Evolutionary conservation across 2,888 invertebrate species (phyloP), one percentile per base, ranked within the genome.

Genomic region (Drosophila diplacantha): DNA sequence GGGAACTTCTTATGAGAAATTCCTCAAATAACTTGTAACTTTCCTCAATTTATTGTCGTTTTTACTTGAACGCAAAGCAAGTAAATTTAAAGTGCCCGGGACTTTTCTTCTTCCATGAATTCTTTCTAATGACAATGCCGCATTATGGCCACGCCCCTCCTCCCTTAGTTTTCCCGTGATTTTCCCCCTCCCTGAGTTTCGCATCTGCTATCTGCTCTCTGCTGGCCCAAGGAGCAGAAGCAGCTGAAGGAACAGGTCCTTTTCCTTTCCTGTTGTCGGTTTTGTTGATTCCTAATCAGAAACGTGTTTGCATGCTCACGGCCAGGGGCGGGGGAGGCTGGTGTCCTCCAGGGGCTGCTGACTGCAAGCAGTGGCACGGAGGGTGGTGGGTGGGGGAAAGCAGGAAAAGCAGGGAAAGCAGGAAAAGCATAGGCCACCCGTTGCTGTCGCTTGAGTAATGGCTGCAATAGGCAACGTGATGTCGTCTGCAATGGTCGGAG

Each of bases 251-350:
- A 60, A 60, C 46, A 46, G 53, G 65, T 61, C 43, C 64, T 43
- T 64, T 63, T 61, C 65, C 65, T 41, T 32, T 62, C 54, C 65
- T 53, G 43, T 64, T 62, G 61, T 62, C 64, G 61, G 43, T 62
- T 64, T 44, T 62, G 76, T 50, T 75, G 76, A 75, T 75, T 81
- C 71, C 67, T 75, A 75, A 75, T 81, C 79, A 79, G 74, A 75
- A 75, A 75, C 75, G 75, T 75, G 75, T 75, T 79, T 67, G 79
- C 81, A 81, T 75, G 73, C 63, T 52, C 71, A 75, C 35, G 31
- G 64, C n/a, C 32, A 22, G 18, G 9, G n/a, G 24, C 1, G 8
- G n/a, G 22, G 34, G 26, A 20, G 14, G 20, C 22, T 18, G 22
- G 6, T 37, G 50, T 22, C 37, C 34, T 20, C 24, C 29, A n/a